Evolutionary conservation across 2,797 vertebrate genomes (phyloP).

Genomic region (Channa striata): DNA sequence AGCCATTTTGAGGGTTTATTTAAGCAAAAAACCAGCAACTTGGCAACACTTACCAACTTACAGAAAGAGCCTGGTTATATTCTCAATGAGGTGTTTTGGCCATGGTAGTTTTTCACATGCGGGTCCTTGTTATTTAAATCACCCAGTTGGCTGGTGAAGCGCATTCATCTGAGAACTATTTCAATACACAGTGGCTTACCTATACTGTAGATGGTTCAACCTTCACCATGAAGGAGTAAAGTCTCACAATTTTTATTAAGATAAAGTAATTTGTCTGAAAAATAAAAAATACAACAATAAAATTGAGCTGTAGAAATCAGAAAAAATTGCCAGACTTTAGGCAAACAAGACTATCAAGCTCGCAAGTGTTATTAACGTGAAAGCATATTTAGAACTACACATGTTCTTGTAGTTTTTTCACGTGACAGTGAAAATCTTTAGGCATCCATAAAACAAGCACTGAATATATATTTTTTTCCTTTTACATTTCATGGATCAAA

Average conservation of each 20-base stretch:
- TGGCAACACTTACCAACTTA: too few relatives aligned
- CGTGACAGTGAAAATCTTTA: too few relatives aligned
- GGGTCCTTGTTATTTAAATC: not conserved
- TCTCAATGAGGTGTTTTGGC: not conserved
- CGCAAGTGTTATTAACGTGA: too few relatives aligned
- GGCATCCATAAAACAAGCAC: too few relatives aligned
- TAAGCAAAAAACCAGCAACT: not conserved
- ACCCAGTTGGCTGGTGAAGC: not conserved
- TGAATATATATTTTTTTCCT: too few relatives aligned
- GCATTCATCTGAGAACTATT: not conserved
- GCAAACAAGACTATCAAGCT: too few relatives aligned
- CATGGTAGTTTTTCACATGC: not conserved
- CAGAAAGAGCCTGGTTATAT: not conserved
- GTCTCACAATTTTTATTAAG: not conserved
- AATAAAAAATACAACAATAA: constrained; percentile 1
- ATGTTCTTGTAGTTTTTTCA: too few relatives aligned
- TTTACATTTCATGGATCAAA: too few relatives aligned
- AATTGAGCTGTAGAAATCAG: not conserved
- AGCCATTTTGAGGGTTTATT: not conserved
- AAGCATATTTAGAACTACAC: too few relatives aligned
- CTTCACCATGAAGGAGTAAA: not conserved
- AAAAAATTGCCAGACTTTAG: too few relatives aligned
- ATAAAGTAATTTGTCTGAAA: not conserved
- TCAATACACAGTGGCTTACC: not conserved
- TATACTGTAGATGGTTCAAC: not conserved